Base-by-base conservation (phyloP, 2,888 invertebrate genomes). In the Glyphotaelius pellucidus region DNA sequence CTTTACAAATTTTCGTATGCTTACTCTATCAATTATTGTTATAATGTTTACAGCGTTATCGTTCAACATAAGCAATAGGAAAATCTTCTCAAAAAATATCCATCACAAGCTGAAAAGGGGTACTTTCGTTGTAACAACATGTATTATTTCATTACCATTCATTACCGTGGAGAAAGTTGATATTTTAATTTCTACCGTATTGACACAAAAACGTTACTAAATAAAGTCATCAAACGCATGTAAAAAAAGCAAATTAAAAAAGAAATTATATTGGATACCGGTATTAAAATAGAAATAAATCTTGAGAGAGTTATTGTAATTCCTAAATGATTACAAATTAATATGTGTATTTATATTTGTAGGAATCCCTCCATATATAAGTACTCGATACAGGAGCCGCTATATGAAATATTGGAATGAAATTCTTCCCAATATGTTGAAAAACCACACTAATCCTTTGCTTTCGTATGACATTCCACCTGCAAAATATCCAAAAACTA, bases 321-420 rank as follows among this genome's bases (percentile, higher is more conserved):
- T 1, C 15, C 15, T 3, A 47, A 47, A 47, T 47, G 14, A 15
- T 2, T 47, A 15, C 3, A 14, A 47, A 47, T 47, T 47, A 2
- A 14, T 15, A 47, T 3, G 3, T 14, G 4, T 81, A 14, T n/a
- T 86, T n/a, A 42, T 14, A 80, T 52, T 93, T 92, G 38, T 31
- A 93, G 93, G 92, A 38, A 93, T 93, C 19, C 93, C 93, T 38
- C 91, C 92, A 0, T 91, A 96, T 81, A 96, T 97, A 81, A 97
- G 97, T 92, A 97, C 97, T 93, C 97, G 97, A 94, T 99, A 99
- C 95, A 96, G 98, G 81, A 96, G 97, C 11, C 97, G 97, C 93
- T 97, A 98, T 94, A 97, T 98, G 94, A 97, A 97, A 86, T 98
- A 98, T 94, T 99, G 99, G 99, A 97, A 98, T 93, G 97, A 98